Percentiles rank a stretch among this genome's conserved stretches.
Conservation (phyloP, 1,140 invertebrate species). For the Anastrepha obliqua region DNA sequence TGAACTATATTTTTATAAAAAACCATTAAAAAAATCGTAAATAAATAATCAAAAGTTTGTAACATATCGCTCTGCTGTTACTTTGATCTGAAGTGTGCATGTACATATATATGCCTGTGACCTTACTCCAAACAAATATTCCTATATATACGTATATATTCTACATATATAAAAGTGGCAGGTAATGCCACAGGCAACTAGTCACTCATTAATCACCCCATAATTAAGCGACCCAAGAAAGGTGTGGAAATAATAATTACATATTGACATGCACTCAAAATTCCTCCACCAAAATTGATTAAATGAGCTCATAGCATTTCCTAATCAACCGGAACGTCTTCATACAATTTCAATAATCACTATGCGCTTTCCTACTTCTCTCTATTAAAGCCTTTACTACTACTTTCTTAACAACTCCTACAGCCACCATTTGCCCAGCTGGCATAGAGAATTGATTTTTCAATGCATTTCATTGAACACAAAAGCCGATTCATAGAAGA, state of each 20-base stretch:
- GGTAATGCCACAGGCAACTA: background rate
- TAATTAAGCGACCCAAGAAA: background rate
- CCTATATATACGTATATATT: too few species aligned
- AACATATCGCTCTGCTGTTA: too few species aligned
- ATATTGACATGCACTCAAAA: constrained; percentile 30
- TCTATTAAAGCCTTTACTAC: background rate
- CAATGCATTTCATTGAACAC: background rate
- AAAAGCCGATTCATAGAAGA: background rate
- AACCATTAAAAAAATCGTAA: too few species aligned
- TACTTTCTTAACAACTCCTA: background rate
- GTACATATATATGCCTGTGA: too few species aligned
- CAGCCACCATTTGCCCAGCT: background rate
- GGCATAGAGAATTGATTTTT: background rate
- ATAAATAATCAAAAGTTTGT: too few species aligned
- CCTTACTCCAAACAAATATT: too few species aligned
- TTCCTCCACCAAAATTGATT: background rate
- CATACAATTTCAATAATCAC: constrained; percentile 29
- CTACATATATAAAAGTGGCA: too few species aligned
- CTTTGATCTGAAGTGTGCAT: too few species aligned
- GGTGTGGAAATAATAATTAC: constrained; percentile 31
- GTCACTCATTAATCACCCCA: constrained; percentile 25
- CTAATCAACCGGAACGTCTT: constrained; percentile 30
- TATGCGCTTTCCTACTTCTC: background rate
- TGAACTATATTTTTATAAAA: too few species aligned
- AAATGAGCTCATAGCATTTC: constrained; percentile 14